A percentile compares a stretch with the other conserved stretches of the same genome.
phyloP scores from a whole-genome alignment of 2,113 vertebrate species.

The Tiliqua scincoides region DNA sequence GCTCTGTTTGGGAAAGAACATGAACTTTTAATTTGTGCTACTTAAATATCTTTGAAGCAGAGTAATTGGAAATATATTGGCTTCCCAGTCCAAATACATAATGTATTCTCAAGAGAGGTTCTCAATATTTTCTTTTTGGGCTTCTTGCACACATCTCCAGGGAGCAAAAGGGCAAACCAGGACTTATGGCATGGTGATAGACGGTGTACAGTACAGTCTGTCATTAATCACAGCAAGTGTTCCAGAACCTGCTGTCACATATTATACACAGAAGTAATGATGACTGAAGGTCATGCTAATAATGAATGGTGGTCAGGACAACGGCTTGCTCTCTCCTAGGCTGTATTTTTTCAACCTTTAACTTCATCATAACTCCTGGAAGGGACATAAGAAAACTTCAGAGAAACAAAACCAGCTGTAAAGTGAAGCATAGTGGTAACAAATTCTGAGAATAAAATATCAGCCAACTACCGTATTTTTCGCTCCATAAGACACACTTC shows the following conservation, averaged over 20 bases:
- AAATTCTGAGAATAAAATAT: no score
- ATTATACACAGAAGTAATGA: background rate
- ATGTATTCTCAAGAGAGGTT: conserved; percentile 14
- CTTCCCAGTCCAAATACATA: background rate
- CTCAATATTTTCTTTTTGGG: background rate
- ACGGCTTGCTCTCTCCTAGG: background rate
- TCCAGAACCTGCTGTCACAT: conserved; percentile 12
- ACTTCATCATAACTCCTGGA: background rate
- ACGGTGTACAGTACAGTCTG: background rate
- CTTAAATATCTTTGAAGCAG: background rate
- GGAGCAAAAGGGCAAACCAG: background rate
- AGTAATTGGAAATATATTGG: background rate
- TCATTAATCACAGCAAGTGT: conserved; percentile 14
- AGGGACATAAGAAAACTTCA: background rate
- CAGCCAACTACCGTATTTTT: no score
- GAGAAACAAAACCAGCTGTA: background rate
- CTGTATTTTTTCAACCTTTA: background rate
- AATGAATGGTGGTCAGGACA: background rate
- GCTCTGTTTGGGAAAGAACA: background rate
- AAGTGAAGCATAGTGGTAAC: background rate
- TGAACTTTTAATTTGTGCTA: conserved; percentile 28
- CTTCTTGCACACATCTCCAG: background rate
- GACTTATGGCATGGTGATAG: background rate
- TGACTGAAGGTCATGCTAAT: background rate
- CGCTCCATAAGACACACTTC: no score